phyloP scores from a whole-genome alignment of 2,797 vertebrate species.

The Labeo calbasu region DNA sequence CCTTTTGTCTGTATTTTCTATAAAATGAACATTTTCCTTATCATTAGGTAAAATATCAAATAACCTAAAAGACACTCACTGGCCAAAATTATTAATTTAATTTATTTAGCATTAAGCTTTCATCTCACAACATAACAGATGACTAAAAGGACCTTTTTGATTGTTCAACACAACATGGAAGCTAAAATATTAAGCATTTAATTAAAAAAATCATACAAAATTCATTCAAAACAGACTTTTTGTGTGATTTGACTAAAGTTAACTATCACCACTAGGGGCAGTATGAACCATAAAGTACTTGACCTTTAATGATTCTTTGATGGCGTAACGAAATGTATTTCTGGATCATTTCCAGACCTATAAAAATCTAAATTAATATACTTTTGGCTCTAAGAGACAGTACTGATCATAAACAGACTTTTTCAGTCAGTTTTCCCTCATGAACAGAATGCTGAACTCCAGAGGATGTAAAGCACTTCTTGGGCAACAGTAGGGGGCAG shows the following conservation, averaged over 20 bases:
- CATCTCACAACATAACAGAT: background rate
- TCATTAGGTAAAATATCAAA: background rate
- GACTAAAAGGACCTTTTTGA: background rate
- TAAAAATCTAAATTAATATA: conserved; percentile 56
- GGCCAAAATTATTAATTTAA: background rate
- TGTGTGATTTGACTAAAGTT: conserved; percentile 45
- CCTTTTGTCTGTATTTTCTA: background rate
- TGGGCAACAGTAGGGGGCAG: conserved; percentile 85
- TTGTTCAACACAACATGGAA: background rate
- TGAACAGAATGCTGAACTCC: conserved; percentile 16
- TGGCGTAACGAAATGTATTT: conserved; percentile 59
- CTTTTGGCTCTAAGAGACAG: conserved; percentile 45
- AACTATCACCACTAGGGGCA: conserved; percentile 73
- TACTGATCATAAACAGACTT: conserved; percentile 61
- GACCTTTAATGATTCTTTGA: conserved; percentile 59
- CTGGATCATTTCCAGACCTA: conserved; percentile 49
- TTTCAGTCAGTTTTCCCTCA: background rate
- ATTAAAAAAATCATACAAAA: background rate
- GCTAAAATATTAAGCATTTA: background rate
- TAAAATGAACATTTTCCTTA: background rate
- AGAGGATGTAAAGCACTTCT: conserved; percentile 74
- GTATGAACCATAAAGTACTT: conserved; percentile 82
- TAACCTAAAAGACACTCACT: background rate
- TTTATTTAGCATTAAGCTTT: background rate
- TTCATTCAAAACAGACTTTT: background rate